phyloP scores from a whole-genome alignment of 2,888 invertebrate species.

The Drosophila meridiana region DNA sequence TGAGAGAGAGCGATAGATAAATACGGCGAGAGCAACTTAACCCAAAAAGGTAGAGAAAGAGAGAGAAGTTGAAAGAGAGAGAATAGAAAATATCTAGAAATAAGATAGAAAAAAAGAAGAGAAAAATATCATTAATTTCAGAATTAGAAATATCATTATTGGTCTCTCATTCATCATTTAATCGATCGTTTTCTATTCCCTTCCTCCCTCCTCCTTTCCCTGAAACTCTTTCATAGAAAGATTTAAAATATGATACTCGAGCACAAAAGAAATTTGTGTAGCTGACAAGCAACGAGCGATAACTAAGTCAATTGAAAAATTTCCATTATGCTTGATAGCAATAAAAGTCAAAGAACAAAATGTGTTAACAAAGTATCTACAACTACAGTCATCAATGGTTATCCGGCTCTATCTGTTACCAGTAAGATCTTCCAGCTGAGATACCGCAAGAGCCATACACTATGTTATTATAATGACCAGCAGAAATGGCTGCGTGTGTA shows the following conservation, averaged over 20 bases:
- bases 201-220: too few species aligned
- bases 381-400: neutral
- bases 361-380: neutral
- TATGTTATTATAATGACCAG: constrained; percentile 54
- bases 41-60: neutral
- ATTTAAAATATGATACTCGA: too few species aligned
- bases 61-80: neutral
- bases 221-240: too few species aligned
- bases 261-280: too few species aligned
- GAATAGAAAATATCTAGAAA: neutral
- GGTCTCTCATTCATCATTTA: too few species aligned
- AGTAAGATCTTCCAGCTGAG: neutral
- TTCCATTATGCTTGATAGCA: too few species aligned
- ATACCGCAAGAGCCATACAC: constrained; percentile 19
- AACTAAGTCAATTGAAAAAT: too few species aligned
- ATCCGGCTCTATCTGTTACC: neutral
- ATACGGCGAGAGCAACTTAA: neutral
- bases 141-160: too few species aligned
- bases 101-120: neutral
- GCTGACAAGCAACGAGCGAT: too few species aligned
- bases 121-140: neutral
- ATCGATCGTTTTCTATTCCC: too few species aligned
- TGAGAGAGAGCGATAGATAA: neutral
- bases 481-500: constrained; percentile 52
- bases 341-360: neutral